Evolutionary conservation across 2,888 invertebrate genomes (phyloP), one percentile per base, ranked within the genome.

Genomic region (Drymonia ruficornis): DNA sequence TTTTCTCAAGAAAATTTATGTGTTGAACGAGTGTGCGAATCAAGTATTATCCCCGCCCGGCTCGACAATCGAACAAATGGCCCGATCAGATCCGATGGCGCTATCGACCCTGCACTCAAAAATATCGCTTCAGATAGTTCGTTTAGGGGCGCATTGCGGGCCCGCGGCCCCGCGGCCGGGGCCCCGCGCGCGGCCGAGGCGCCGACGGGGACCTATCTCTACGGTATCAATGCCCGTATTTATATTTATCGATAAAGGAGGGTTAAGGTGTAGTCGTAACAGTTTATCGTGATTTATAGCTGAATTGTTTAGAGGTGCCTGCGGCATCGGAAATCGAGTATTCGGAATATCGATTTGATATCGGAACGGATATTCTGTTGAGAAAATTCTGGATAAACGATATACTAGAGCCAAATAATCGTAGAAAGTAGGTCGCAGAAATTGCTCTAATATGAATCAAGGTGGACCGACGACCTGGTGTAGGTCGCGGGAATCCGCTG

Each of bases 211-310:
- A 59, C 36, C 63, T 56, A 57, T 71, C 57, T 52, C 55, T 45
- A 54, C 53, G 52, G 55, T 61, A 71, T 69, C 72, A 59, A 63
- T 58, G 66, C 46, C 54, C 57, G 63, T 72, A 61, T 72, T 70
- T 70, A 70, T 72, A 69, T 72, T 65, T 69, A 70, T 69, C 40
- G 49, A n/a, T 42, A 28, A 29, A 53, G 66, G 49, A 66, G 59
- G 70, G 70, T 57, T 60, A 53, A 57, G 59, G 59, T 53, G 68
- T 56, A 54, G 56, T 56, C 52, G 65, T 52, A 49, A 55, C 52
- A 15, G 51, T 56, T 56, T 55, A 47, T 34, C 56, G 59, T 68
- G 69, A 69, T 69, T 68, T 69, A 69, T 45, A 45, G 28, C 9
- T 28, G 45, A 28, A 29, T 45, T 45, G 28, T 45, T n/a, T 13